These are phyloP conservation scores for Hemichromis elongatus DNA, from an alignment of 2,113 vertebrate genomes.

Conservation along the genomic window DNA sequence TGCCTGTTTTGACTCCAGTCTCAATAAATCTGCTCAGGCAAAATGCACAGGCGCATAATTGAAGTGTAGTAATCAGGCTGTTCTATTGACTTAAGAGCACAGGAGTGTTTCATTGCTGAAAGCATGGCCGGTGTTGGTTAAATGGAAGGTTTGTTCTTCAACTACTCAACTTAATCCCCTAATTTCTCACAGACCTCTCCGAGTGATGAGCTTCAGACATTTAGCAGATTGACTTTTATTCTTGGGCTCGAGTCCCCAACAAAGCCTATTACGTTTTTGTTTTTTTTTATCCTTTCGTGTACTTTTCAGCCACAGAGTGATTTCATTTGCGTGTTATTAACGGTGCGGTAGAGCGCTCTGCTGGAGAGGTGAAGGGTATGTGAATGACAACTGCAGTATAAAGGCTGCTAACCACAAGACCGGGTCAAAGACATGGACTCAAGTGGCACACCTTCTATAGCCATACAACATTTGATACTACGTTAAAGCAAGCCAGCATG, in stretches of 20 bases:
- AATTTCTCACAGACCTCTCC: conserved; percentile 50
- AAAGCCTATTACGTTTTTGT: conserved; percentile 43
- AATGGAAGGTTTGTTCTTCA: neutral
- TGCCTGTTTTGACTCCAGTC: neutral
- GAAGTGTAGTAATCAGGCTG: neutral
- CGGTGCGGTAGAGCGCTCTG: neutral
- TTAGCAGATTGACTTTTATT: conserved; percentile 57
- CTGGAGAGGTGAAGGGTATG: conserved; percentile 11
- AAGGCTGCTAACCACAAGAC: neutral
- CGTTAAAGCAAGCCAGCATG: neutral
- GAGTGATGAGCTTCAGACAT: conserved; percentile 56
- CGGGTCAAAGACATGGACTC: neutral
- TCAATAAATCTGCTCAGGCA: neutral
- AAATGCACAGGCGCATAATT: neutral
- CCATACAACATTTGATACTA: neutral
- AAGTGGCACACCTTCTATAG: neutral
- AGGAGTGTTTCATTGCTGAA: neutral
- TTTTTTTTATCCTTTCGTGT: neutral
- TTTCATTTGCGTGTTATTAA: neutral
- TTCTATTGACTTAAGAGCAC: neutral
- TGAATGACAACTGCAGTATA: neutral
- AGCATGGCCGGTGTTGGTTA: neutral
- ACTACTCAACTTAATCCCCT: conserved; percentile 33
- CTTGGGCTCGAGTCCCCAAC: neutral
- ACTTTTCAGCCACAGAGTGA: conserved; percentile 2